Evolutionary conservation across 2,888 invertebrate genomes (phyloP), one percentile per base, ranked within the genome.

Genomic region (Trichopoda pennipes): DNA sequence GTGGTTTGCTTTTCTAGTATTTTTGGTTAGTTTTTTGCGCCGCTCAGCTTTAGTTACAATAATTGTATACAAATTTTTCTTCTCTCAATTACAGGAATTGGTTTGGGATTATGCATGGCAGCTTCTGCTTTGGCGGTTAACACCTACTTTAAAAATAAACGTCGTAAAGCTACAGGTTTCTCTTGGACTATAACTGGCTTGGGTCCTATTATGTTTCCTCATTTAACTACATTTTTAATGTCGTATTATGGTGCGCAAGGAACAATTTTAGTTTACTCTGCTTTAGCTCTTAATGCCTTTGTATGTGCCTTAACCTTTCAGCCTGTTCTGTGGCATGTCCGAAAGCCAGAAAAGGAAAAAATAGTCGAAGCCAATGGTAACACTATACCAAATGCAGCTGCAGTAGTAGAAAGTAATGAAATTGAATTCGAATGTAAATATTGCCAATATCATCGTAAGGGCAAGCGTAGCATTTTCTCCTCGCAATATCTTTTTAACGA

Each of bases 141-240:
- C 87, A 95, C 95, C 0, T 95, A 95, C 88, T 95, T 95, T 91
- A 94, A 93, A 87, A 92, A 93, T 68, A 93, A 93, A 85, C 92
- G 95, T 86, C 92, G 95, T 86, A 91, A 94, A 49, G 95, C 95
- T 4, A 94, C 95, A 0, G 94, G 95, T 8, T 91, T 95, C 63
- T 93, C 94, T 63, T 95, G 95, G 94, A 94, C 95, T 0, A 93
- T 94, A 1, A 95, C 95, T 0, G 95, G 94, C 0, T 89, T 95
- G 42, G 95, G 95, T 0, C 95, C 95, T 0, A 94, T 95, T 38
- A 85, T 95, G 64, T 94, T 95, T 93, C 95, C 95, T 0, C 93
- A 94, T 85, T 91, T 95, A 28, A 94, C 95, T 55, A 95, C 94
- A 10, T 90, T 91, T 12, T 87, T 95, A 10, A 91, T 94, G 87